Percentiles rank a stretch among this genome's conserved stretches.
Evolutionary conservation across 2,888 invertebrate species (phyloP).

Genomic region (Callinectes sapidus): DNA sequence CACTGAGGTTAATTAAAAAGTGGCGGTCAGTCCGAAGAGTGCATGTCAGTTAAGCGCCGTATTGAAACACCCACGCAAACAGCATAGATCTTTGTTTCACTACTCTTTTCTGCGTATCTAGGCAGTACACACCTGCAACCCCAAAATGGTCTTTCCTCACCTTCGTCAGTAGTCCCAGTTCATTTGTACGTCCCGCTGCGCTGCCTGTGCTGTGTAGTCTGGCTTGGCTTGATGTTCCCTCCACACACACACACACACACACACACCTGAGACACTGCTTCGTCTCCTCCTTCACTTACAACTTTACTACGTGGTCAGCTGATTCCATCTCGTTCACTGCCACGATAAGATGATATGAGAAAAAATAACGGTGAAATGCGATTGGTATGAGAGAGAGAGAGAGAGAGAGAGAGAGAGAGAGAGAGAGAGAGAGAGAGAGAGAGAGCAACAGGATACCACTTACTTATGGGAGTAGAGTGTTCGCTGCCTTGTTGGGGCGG

Average conservation of each 20-base stretch:
- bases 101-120: too few relatives aligned
- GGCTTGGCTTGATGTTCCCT: neutral
- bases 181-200: neutral
- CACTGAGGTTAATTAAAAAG: too few relatives aligned
- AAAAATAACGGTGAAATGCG: too few relatives aligned
- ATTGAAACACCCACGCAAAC: too few relatives aligned
- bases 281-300: neutral
- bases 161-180: neutral
- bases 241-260: neutral
- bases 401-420: slow-evolving; percentile 29
- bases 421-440: slow-evolving; percentile 29
- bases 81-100: too few relatives aligned
- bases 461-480: neutral
- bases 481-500: neutral
- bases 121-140: too few relatives aligned
- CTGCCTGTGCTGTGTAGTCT: neutral
- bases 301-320: neutral
- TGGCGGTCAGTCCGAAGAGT: too few relatives aligned
- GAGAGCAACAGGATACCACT: neutral
- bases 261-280: too few relatives aligned
- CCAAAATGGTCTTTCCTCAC: neutral
- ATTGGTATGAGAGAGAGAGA: neutral
- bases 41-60: too few relatives aligned
- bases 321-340: neutral
- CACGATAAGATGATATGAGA: too few relatives aligned